Evolutionary conservation across 2,888 invertebrate genomes (phyloP).

Genomic region (Entomobrya multifasciata): DNA sequence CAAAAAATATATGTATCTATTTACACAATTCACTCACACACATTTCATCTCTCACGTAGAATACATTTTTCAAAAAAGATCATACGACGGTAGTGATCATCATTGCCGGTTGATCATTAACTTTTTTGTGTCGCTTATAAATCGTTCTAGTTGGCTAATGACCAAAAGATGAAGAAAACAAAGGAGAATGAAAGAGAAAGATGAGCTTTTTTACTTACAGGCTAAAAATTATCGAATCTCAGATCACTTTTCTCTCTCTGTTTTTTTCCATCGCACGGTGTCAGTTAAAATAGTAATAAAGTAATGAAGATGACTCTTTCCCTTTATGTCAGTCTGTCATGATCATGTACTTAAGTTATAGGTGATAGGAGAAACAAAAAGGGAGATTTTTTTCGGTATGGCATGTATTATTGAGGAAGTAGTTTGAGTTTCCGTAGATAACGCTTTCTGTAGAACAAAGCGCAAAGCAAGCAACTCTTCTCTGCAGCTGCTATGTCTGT

Average conservation of each 20-base stretch:
- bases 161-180: constrained; percentile 59
- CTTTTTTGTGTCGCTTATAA: constrained; percentile 67
- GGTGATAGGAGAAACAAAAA: no score
- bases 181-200: constrained; percentile 28
- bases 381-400: constrained; percentile 5
- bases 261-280: constrained; percentile 16
- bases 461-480: no score
- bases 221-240: background rate
- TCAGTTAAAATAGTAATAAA: constrained; percentile 45
- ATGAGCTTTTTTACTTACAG: constrained; percentile 26
- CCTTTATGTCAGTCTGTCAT: constrained; percentile 38
- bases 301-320: constrained; percentile 37
- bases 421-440: background rate
- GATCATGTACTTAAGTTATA: constrained; percentile 31
- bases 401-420: constrained; percentile 14
- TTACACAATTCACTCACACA: background rate
- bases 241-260: constrained; percentile 19
- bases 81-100: background rate
- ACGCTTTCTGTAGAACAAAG: background rate
- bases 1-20: no score
- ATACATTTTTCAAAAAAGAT: constrained; percentile 43
- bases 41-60: background rate
- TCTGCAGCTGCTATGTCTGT: no score
- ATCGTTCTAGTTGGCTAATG: constrained; percentile 70
- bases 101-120: constrained; percentile 64